These are phyloP conservation scores for Arctopsyche grandis DNA, from an alignment of 1,140 invertebrate species.

Conservation along the genomic window DNA sequence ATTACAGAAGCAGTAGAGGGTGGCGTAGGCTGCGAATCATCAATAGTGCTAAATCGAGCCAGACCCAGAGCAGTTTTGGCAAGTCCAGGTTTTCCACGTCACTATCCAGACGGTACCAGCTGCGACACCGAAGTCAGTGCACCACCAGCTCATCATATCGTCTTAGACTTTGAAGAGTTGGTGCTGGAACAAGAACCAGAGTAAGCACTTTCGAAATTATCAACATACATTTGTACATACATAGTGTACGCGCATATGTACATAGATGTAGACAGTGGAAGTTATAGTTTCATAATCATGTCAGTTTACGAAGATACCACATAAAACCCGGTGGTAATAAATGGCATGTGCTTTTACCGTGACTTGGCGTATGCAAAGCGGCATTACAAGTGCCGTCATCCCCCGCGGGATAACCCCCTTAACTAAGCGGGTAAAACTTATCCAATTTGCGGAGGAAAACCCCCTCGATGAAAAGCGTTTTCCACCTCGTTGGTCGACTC, in stretches of 20 bases:
- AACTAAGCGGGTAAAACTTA: conserved; percentile 19
- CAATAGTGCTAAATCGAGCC: conserved; percentile 68
- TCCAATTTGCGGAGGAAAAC: conserved; percentile 22
- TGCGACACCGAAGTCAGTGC: conserved; percentile 71
- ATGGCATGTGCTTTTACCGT: background rate
- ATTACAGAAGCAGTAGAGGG: conserved; percentile 57
- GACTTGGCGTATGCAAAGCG: conserved; percentile 14
- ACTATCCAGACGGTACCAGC: conserved; percentile 76
- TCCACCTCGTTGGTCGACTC: conserved; percentile 11
- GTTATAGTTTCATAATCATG: too few species aligned
- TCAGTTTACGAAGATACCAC: too few species aligned
- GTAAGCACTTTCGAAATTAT: conserved; percentile 65
- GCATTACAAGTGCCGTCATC: background rate
- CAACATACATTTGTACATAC: background rate
- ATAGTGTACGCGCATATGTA: background rate
- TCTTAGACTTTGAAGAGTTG: conserved; percentile 76
- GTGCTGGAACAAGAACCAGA: conserved; percentile 75
- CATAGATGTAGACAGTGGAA: background rate
- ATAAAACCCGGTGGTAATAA: background rate
- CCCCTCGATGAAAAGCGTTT: background rate
- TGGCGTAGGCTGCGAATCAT: conserved; percentile 68
- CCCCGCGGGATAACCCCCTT: background rate
- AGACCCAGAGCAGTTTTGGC: conserved; percentile 69
- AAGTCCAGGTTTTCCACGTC: conserved; percentile 75
- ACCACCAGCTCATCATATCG: conserved; percentile 69